Evolutionary conservation across 1,140 invertebrate genomes (phyloP), one percentile per base, ranked within the genome.

Genomic region (Drosophila funebris): DNA sequence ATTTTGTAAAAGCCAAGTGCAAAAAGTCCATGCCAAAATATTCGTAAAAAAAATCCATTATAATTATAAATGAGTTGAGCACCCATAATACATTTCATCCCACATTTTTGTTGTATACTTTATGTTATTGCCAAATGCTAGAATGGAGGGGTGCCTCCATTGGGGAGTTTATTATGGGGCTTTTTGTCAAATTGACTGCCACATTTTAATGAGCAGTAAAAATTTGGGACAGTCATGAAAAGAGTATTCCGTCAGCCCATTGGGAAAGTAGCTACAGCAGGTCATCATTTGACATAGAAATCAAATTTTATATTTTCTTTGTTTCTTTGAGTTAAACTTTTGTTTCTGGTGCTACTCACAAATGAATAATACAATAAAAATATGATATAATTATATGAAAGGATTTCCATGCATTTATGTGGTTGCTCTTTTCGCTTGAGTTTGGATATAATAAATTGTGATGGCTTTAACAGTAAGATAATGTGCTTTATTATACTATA

Each of bases 1-100:
- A n/a, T 39, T 37, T 58, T 60, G 31, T 58, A 18, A 24, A 56
- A 64, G 62, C 39, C 8, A 13, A 50, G 39, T 39, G 31, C 14
- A 53, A 53, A 33, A 46, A 60, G 37, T 54, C 58, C 29, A 60
- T 62, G 20, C 29, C 27, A 62, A 76, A 73, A 70, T 71, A 72
- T 88, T 89, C 67, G 68, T 76, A 76, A 78, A 89, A 36, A 27
- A 83, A 83, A 78, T 81, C 81, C 85, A 89, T 89, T 89, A 89
- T 90, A 89, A 89, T 89, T 90, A 89, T 89, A 89, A 89, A 89
- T 89, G 85, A 89, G 85, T 89, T 90, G 83, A 85, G 78, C 78
- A 76, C 67, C 78, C 82, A 76, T 73, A 82, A 87, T 82, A 88
- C 83, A 82, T 87, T 88, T 82, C 68, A 81, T 82, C 68, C 61